A percentile compares a stretch with the other conserved stretches of the same genome.
These are phyloP conservation scores for Pseudomugil gertrudae DNA, from an alignment of 2,797 vertebrate genomes.

Conservation along the genomic window DNA sequence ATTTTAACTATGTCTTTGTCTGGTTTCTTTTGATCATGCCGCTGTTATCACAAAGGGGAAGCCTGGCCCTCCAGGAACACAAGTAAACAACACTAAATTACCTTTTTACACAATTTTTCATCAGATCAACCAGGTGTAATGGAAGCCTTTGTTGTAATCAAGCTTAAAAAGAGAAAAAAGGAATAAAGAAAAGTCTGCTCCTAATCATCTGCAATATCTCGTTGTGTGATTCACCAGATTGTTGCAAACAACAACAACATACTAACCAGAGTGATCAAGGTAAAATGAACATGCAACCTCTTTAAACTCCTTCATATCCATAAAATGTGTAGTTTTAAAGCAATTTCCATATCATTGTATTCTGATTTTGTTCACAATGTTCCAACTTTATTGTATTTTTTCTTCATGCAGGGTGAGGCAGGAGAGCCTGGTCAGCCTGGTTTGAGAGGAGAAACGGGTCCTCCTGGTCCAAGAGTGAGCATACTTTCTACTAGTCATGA, in stretches of 20 bases:
- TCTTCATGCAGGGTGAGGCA: constrained; percentile 63
- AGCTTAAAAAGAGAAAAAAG: constrained; percentile 12
- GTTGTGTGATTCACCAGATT: constrained; percentile 49
- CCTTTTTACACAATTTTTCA: constrained; percentile 33
- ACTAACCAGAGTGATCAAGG: constrained; percentile 84
- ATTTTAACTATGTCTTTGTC: constrained; percentile 53
- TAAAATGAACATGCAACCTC: constrained; percentile 36
- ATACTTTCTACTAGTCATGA: background rate
- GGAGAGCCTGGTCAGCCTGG: constrained; percentile 80
- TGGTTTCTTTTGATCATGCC: constrained; percentile 43
- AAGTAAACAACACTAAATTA: constrained; percentile 74
- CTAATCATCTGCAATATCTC: constrained; percentile 22
- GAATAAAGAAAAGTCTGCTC: background rate
- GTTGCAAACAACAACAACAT: constrained; percentile 75
- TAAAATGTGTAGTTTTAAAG: no score
- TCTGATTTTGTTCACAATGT: no score
- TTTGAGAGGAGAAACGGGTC: constrained; percentile 80
- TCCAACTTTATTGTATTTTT: background rate
- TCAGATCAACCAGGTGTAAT: constrained; percentile 54
- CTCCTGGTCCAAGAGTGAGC: constrained; percentile 83
- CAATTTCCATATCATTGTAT: no score
- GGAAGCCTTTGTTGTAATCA: constrained; percentile 16
- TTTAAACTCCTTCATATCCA: background rate
- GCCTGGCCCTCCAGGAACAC: constrained; percentile 84
- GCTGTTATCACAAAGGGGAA: constrained; percentile 79